Evolutionary conservation across 1,140 invertebrate genomes (phyloP).

Genomic region (Drosophila lini): DNA sequence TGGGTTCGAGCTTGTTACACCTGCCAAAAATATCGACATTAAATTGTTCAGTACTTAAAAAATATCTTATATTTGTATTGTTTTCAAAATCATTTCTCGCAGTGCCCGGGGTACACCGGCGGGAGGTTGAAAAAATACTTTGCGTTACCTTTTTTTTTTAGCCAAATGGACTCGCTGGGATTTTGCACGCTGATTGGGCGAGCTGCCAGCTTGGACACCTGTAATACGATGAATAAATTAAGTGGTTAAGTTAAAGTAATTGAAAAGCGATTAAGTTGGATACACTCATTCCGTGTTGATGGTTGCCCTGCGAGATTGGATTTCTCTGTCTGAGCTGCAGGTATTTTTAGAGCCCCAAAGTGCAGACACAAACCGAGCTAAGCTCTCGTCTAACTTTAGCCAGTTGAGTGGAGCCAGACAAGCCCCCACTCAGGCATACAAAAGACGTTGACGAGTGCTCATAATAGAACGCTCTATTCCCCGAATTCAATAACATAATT

Average conservation of each 20-base stretch:
- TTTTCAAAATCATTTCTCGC: not conserved
- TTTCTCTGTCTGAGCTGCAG: conserved; percentile 22
- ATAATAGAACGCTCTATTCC: conserved; percentile 9
- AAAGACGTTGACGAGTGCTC: conserved; percentile 1
- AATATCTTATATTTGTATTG: not conserved
- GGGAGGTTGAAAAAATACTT: conserved; percentile 13
- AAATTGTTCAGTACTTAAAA: no score
- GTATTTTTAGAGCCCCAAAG: conserved; percentile 28
- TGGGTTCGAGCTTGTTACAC: conserved; percentile 21
- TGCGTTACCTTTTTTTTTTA: conserved; percentile 21
- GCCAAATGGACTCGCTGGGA: conserved; percentile 52
- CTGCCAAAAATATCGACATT: conserved; percentile 8
- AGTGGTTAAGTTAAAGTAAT: conserved; percentile 78
- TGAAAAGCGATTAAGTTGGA: conserved; percentile 75
- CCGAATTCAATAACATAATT: conserved; percentile 73
- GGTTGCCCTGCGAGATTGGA: conserved; percentile 18
- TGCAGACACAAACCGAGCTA: conserved; percentile 3
- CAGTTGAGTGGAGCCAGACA: not conserved
- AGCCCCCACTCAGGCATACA: conserved; percentile 3
- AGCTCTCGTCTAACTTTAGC: conserved; percentile 2
- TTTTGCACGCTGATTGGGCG: conserved; percentile 58
- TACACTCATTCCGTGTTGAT: conserved; percentile 20
- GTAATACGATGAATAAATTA: conserved; percentile 80
- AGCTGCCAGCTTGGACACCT: conserved; percentile 76
- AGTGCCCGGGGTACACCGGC: conserved; percentile 5